Evolutionary conservation across 2,113 vertebrate genomes (phyloP).

Genomic region (Ammodytes marinus): DNA sequence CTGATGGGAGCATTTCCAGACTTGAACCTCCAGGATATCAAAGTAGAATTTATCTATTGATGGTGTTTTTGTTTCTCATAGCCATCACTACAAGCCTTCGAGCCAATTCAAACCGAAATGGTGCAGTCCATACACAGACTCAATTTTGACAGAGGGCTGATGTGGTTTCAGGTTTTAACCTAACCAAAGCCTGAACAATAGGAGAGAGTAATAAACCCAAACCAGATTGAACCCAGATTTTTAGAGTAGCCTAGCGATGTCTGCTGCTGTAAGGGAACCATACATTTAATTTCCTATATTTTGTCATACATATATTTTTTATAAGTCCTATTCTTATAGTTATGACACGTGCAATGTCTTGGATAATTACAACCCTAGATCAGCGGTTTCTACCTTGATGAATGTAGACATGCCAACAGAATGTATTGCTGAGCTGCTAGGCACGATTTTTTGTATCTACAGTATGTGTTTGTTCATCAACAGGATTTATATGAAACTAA

Average conservation of each 20-base stretch:
- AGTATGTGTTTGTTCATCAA: conserved; percentile 34
- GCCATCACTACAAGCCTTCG: conserved; percentile 54
- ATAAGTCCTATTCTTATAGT: background rate
- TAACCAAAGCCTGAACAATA: background rate
- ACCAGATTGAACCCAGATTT: conserved; percentile 21
- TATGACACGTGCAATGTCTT: too few species aligned
- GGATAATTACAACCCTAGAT: conserved; percentile 21
- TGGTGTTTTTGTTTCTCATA: conserved; percentile 74
- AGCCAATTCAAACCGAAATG: conserved; percentile 56
- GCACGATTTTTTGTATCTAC: conserved; percentile 27
- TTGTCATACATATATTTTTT: too few species aligned
- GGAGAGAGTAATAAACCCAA: conserved; percentile 3
- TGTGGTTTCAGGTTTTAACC: conserved; percentile 5
- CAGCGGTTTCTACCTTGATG: conserved; percentile 13
- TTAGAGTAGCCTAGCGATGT: background rate
- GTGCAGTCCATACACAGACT: conserved; percentile 2
- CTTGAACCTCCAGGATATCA: conserved; percentile 59
- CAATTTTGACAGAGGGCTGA: conserved; percentile 15
- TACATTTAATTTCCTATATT: background rate
- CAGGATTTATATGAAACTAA: conserved; percentile 46
- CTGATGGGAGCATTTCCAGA: conserved; percentile 59
- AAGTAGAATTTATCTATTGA: conserved; percentile 76
- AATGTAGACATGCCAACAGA: conserved; percentile 9
- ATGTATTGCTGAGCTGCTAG: conserved; percentile 28
- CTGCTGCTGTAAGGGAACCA: background rate